Evolutionary conservation across 2,888 invertebrate genomes (phyloP).

Genomic region (Sarcophaga caerulescens): DNA sequence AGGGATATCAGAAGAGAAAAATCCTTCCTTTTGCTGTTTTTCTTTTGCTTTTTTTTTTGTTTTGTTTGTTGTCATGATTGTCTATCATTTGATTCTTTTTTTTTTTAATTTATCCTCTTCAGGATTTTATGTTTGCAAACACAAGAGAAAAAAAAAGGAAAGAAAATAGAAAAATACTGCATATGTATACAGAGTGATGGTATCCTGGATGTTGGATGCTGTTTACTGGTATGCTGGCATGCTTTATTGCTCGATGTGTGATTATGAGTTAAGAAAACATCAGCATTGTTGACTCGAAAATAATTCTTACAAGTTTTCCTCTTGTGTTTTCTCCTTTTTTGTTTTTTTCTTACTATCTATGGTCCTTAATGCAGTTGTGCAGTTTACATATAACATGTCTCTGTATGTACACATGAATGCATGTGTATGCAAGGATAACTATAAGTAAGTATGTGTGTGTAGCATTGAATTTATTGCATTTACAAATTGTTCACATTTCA

Average conservation of each 20-base stretch:
- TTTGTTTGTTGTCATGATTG: constrained; percentile 41
- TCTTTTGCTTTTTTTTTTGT: constrained; percentile 17
- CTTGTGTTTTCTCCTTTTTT: background rate
- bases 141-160: constrained; percentile 16
- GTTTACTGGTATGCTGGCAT: constrained; percentile 11
- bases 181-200: background rate
- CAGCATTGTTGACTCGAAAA: constrained; percentile 55
- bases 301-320: constrained; percentile 49
- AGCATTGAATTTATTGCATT: constrained; percentile 29
- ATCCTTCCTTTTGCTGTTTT: constrained; percentile 11
- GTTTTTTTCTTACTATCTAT: background rate
- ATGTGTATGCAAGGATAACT: background rate
- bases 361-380: constrained; percentile 45
- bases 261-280: constrained; percentile 55
- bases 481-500: constrained; percentile 47
- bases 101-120: constrained; percentile 37
- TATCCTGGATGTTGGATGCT: background rate
- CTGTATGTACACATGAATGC: background rate
- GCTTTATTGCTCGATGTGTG: constrained; percentile 30
- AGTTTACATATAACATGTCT: constrained; percentile 38
- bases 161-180: background rate
- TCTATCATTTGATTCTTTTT: constrained; percentile 8
- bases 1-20: constrained; percentile 23
- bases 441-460: background rate
- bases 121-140: constrained; percentile 61